Evolutionary conservation across 2,797 vertebrate genomes (phyloP).

Genomic region (Mallotus villosus): DNA sequence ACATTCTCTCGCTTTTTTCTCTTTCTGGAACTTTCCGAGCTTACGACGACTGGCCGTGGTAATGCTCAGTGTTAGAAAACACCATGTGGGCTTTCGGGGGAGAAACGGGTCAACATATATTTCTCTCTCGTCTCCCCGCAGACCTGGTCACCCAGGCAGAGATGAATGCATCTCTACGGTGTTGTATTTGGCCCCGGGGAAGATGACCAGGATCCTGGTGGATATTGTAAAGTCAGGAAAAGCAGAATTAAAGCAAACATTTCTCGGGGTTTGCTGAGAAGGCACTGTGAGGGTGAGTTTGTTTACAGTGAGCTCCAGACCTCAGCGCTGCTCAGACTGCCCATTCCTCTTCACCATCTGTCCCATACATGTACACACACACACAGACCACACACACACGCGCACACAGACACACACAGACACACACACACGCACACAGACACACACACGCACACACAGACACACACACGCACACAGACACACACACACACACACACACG

Average conservation of each 20-base stretch:
- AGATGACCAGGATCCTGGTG: conserved; percentile 20
- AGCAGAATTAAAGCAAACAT: conserved; percentile 11
- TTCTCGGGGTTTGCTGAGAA: neutral
- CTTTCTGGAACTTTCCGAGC: conserved; percentile 31
- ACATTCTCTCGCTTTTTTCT: conserved; percentile 21
- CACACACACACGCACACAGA: too few species aligned
- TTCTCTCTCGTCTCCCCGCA: conserved; percentile 26
- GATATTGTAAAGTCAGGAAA: conserved; percentile 2
- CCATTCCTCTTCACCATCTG: too few species aligned
- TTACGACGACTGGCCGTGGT: neutral
- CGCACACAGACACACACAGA: too few species aligned
- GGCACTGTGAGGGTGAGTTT: too few species aligned
- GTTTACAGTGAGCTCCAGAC: too few species aligned
- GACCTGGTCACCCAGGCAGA: conserved; percentile 24
- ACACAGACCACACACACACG: too few species aligned
- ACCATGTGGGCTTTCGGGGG: conserved; percentile 39
- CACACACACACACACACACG: too few species aligned
- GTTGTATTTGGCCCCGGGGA: conserved; percentile 36
- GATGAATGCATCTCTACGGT: conserved; percentile 25
- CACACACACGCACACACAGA: too few species aligned
- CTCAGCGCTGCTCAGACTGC: too few species aligned
- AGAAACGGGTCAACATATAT: conserved; percentile 22
- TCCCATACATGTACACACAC: too few species aligned
- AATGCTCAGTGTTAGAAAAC: conserved; percentile 29
- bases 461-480: too few species aligned